Evolutionary conservation across 1,140 invertebrate species (phyloP), one percentile per base, ranked within the genome.

Genomic region (Phocides pigmalion): DNA sequence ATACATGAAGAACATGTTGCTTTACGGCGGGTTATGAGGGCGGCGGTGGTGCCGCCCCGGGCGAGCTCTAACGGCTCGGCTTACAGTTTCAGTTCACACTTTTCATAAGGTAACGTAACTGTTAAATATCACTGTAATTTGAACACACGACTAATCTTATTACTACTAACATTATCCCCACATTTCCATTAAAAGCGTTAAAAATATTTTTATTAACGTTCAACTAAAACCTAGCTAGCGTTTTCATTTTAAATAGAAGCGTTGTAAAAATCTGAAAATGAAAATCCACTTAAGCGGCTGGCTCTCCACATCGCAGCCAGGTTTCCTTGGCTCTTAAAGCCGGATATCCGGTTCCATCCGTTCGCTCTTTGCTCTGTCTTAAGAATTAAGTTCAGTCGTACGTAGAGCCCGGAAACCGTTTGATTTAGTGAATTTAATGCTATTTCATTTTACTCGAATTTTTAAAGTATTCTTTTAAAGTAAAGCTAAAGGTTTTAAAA

Each of bases 271-370:
- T 28, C 14, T 54, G 19, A 54, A 69, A 68, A 72, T 74, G 66
- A 70, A 72, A 72, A 70, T 74, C 72, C 53, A 68, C 64, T 68
- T 72, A 70, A 68, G 58, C 50, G 66, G 53, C 66, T 64, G 61
- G 35, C 62, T 68, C 69, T 70, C 51, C 67, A 76, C 65, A 68
- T 68, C 44, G 50, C 63, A 65, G 37, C 42, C 56, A 53, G 53
- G 63, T 71, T 78, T 79, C 66, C 66, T 77, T 75, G 62, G 70
- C 71, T 75, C 67, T 75, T 70, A 75, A 73, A 74, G 35, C 72
- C 72, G 78, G 72, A 80, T 76, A 75, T 80, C 70, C 74, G 62
- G 35, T 56, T 74, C 75, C 64, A 74, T 74, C 68, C 65, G 44
- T 46, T 62, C 50, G 56, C 51, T 69, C 42, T 73, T 74, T 70